These are phyloP conservation scores for Jaculus jaculus DNA, from an alignment of 2,113 vertebrate species.

Conservation along the genomic window DNA sequence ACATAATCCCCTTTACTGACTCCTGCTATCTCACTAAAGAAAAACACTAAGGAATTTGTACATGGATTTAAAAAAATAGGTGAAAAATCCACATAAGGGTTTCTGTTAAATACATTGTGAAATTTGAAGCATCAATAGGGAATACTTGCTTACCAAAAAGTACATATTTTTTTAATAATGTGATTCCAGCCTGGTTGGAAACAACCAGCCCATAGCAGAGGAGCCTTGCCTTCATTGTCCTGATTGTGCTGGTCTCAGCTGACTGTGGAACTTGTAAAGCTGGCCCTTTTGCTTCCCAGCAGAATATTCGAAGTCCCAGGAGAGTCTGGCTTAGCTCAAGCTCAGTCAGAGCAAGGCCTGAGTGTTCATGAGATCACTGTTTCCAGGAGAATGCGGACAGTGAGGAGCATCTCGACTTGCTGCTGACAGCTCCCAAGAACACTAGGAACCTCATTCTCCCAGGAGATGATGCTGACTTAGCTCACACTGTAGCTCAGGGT, in stretches of 20 bases:
- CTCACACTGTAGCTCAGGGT: constrained; percentile 33
- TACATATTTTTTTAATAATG: not conserved
- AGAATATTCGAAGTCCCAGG: not conserved
- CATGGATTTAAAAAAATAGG: not conserved
- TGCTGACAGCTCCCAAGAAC: not conserved
- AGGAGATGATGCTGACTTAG: not conserved
- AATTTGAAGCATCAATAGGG: not conserved
- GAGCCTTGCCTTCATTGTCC: not conserved
- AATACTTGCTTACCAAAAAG: not conserved
- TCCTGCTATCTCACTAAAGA: not conserved
- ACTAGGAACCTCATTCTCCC: not conserved
- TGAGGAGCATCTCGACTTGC: not conserved
- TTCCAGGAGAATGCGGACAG: not conserved
- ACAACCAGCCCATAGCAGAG: not conserved
- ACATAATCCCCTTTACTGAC: not conserved
- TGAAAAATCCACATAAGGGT: not conserved
- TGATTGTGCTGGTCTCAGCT: not conserved
- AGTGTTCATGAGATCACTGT: constrained; percentile 16
- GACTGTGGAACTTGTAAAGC: not conserved
- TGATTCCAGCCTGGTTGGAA: not conserved
- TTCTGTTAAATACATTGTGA: not conserved
- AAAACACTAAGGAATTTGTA: constrained; percentile 6
- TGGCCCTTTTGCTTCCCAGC: not conserved
- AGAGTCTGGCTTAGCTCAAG: not conserved
- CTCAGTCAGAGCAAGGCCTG: not conserved